Evolutionary conservation across 2,113 vertebrate species (phyloP).

Genomic region (Rhinichthys klamathensis): DNA sequence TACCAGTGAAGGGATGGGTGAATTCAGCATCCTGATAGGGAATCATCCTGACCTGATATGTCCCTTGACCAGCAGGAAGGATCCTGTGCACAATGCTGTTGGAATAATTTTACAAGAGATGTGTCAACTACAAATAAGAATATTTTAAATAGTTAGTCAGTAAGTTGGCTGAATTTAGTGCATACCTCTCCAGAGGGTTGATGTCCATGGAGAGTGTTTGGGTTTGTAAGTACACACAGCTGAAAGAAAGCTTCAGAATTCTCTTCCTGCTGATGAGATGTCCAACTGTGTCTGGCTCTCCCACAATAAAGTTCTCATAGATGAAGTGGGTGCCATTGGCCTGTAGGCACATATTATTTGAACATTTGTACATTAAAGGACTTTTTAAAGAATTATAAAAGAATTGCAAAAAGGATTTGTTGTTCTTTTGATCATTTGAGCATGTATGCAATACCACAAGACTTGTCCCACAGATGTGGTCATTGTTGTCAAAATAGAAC

Average conservation of each 20-base stretch:
- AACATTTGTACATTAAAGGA: not conserved
- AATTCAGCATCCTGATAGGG: constrained; percentile 65
- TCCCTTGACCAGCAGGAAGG: constrained; percentile 62
- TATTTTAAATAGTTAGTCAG: not conserved
- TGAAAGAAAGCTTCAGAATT: not conserved
- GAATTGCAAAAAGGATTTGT: not conserved
- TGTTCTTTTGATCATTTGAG: not conserved
- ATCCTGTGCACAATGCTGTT: constrained; percentile 61
- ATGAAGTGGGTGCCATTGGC: constrained; percentile 46
- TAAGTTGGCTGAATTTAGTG: not conserved
- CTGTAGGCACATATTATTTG: not conserved
- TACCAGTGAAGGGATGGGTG: constrained; percentile 41
- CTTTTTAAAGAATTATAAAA: not conserved
- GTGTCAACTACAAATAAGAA: not conserved
- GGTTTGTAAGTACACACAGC: constrained; percentile 32
- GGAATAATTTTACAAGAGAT: not conserved
- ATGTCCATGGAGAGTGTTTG: constrained; percentile 36
- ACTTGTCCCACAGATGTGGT: constrained; percentile 65
- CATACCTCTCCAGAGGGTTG: constrained; percentile 42
- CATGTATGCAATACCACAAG: constrained; percentile 59
- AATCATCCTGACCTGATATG: constrained; percentile 62
- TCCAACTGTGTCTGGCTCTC: not conserved
- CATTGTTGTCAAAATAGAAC: constrained; percentile 67
- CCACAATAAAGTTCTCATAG: constrained; percentile 33
- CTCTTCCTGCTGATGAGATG: constrained; percentile 23